Base-by-base conservation (phyloP, 2,888 invertebrate genomes). In the Cyrtodaria siliqua region DNA sequence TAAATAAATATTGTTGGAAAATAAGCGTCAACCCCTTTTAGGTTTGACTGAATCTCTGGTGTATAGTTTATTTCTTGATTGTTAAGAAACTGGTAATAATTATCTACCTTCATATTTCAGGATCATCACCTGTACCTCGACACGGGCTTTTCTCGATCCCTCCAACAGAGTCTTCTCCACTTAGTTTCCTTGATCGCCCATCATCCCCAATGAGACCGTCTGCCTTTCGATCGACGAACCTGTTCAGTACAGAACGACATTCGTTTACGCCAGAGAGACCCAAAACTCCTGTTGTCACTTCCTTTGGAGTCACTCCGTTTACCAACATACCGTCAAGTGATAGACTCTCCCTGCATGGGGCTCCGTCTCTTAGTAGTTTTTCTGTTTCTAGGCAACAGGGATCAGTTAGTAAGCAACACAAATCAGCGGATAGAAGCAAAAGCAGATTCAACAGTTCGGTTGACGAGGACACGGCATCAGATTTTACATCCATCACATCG, bases 401-500 rank as follows among this genome's bases (percentile, higher is more conserved):
- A 33, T 33, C 33, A 33, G 33, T 33, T 33, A 12, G 6, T 33
- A 33, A 33, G 33, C 33, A 33, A 33, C 33, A 33, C 33, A 47
- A 3, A 47, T 47, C 47, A 4, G 20, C 47, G 2, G 47, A 60
- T 23, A 29, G 24, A 29, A 47, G 49, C 60, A 60, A 47, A 47
- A 27, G 29, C 20, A 47, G 23, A 8, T 18, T 27, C 44, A 14
- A 60, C 2, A 47, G 47, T 60, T 33, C 44, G 14, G 27, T n/a
- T 47, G 59, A 47, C 24, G 23, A 18, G 20, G 60, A 60, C 20
- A 27, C 16, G 8, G 49, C 50, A 26, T 67, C 73, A 14, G 67
- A 64, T 47, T 61, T 73, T 29, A 73, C 73, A 16, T 67, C 79
- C 18, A 63, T 53, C 26, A 47, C 47, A 47, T 75, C 81, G 12